Evolutionary conservation across 92 coral and sea anemone genomes (phyloP), one percentile per base, ranked within the genome.

Genomic region (Parazoanthus swiftii): DNA sequence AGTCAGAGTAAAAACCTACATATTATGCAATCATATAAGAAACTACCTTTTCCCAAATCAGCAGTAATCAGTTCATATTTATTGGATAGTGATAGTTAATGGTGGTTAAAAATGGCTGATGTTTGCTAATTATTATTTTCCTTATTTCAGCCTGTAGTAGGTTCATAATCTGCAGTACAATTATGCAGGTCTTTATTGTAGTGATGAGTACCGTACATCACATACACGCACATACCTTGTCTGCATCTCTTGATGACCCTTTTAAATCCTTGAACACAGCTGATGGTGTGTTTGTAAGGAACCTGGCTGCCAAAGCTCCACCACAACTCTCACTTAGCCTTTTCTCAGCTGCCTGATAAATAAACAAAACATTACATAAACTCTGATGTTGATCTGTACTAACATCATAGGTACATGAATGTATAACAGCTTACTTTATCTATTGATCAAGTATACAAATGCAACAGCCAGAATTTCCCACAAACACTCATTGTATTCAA

Each of bases 201-300:
- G 25, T 23, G 8, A 18, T 29, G 33, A 13, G 58, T 51, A 9
- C 0, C 26, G 33, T 29, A 42, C 38, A 39, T 85, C 1, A 11
- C n/a, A 18, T 23, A 35, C 44, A 35, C 4, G 2, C 20, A 21
- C 39, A 2, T 71, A 91, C 91, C 88, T 89, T 91, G 3, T 74
- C 76, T 3, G 37, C 71, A 21, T 38, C 35, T 29, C 72, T 74
- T 42, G 85, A 76, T 7, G 63, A 39, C n/a, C 35, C 21, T 20
- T 84, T 77, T 14, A 78, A 29, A 74, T 70, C 81, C 80, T 87
- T 90, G 71, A 89, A 44, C 4, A 94, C 93, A 58, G 92, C 97
- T 38, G 93, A 89, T 3, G 97, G 97, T 1, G 97, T 90, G 88
- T 92, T 94, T n/a, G 93, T 86, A 80, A 92, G 74, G 37, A 92